phyloP scores from a whole-genome alignment of 2,888 invertebrate species.

The Carterocephalus palaemon region DNA sequence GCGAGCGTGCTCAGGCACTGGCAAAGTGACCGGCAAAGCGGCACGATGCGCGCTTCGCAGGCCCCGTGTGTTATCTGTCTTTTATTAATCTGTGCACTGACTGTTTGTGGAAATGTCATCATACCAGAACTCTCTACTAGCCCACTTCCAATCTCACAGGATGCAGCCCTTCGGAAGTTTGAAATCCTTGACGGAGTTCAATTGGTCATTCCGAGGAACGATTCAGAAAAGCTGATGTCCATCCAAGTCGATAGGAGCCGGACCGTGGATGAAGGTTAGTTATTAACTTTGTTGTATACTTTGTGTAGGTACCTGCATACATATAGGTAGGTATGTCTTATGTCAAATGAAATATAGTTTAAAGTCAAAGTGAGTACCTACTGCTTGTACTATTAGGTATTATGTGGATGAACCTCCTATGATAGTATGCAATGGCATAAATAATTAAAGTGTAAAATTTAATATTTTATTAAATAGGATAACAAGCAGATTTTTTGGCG shows the following conservation, averaged over 20 bases:
- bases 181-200: conserved; percentile 60
- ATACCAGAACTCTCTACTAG: not conserved
- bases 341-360: too few relatives aligned
- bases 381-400: too few relatives aligned
- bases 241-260: conserved; percentile 53
- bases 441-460: too few relatives aligned
- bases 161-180: conserved; percentile 38
- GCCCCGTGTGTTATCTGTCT: conserved; percentile 26
- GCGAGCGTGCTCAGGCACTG: conserved; percentile 39
- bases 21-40: conserved; percentile 51
- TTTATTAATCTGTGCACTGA: conserved; percentile 13
- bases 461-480: too few relatives aligned
- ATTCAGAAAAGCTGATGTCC: conserved; percentile 50
- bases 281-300: not conserved
- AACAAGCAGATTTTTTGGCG: too few relatives aligned
- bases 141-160: conserved; percentile 10
- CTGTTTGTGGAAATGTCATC: conserved; percentile 36
- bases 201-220: conserved; percentile 51
- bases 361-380: too few relatives aligned
- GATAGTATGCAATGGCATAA: too few relatives aligned
- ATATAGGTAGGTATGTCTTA: too few relatives aligned
- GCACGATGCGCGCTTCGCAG: conserved; percentile 41
- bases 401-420: too few relatives aligned
- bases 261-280: conserved; percentile 51
- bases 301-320: too few relatives aligned